phyloP scores from a whole-genome alignment of 2,797 vertebrate genomes.

The Lagorchestes hirsutus region DNA sequence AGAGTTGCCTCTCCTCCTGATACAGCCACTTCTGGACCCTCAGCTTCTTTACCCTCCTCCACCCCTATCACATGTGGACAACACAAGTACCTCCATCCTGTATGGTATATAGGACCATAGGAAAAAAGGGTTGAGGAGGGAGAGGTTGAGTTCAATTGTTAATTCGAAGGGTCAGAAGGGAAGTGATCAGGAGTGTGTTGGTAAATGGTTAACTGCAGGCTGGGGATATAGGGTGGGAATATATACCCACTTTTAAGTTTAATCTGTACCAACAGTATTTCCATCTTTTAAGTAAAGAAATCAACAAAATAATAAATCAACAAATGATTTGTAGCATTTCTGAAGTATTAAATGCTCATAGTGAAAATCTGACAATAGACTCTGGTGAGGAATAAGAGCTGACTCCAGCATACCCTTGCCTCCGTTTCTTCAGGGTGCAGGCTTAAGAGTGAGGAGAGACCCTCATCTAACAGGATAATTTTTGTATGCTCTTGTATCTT shows the following conservation, averaged over 20 bases:
- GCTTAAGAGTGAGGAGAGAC: neutral
- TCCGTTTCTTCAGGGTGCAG: neutral
- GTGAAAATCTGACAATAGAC: neutral
- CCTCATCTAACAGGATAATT: neutral
- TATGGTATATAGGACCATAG: neutral
- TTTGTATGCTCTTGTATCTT: constrained; percentile 23
- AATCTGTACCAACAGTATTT: neutral
- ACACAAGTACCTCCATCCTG: neutral
- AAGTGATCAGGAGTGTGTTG: neutral
- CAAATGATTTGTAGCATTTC: neutral
- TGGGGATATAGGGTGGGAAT: neutral
- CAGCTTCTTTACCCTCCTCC: neutral
- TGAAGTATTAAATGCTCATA: neutral
- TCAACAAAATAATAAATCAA: neutral
- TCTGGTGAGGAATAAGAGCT: neutral
- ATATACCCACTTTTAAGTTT: neutral
- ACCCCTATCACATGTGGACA: neutral
- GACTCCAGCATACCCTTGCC: neutral
- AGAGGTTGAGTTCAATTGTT: neutral
- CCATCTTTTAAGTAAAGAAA: neutral
- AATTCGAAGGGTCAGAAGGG: neutral
- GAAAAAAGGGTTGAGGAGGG: neutral
- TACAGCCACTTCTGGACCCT: neutral
- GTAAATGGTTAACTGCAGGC: neutral
- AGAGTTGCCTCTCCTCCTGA: neutral